Percentiles rank a stretch among this genome's conserved stretches.
phyloP scores from a whole-genome alignment of 2,113 vertebrate species.

The Brachyistius frenatus region DNA sequence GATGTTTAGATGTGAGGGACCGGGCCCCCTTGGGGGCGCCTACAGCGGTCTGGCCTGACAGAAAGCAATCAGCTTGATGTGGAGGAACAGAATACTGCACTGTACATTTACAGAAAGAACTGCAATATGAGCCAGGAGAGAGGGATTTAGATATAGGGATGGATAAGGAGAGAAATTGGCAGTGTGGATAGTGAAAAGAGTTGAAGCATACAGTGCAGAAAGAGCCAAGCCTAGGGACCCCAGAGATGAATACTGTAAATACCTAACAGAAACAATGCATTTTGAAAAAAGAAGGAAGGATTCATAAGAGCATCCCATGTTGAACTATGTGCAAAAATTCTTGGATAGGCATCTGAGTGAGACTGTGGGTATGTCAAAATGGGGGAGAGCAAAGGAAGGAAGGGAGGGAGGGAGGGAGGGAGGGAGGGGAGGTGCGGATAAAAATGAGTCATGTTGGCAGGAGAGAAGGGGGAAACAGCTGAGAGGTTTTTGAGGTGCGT shows the following conservation, averaged over 20 bases:
- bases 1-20: constrained; percentile 81
- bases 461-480: constrained; percentile 79
- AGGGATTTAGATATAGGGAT: constrained; percentile 72
- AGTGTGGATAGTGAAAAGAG: constrained; percentile 32
- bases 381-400: not conserved
- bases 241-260: not conserved
- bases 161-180: constrained; percentile 72
- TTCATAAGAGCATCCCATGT: not conserved
- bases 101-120: constrained; percentile 67
- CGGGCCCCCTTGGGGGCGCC: constrained; percentile 51
- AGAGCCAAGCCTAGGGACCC: not conserved
- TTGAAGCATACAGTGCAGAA: constrained; percentile 13
- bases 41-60: constrained; percentile 69
- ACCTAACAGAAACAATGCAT: not conserved
- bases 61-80: constrained; percentile 83
- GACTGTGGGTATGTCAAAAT: constrained; percentile 27
- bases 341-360: constrained; percentile 19
- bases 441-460: constrained; percentile 77
- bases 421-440: constrained; percentile 29
- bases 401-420: constrained; percentile 4
- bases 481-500: constrained; percentile 78
- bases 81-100: constrained; percentile 74
- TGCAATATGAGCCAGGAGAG: constrained; percentile 71
- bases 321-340: not conserved
- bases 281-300: constrained; percentile 23